Base-by-base conservation (phyloP, 30 jellyfish, hydroid and myxozoan genomes). In the Hydra vulgaris region DNA sequence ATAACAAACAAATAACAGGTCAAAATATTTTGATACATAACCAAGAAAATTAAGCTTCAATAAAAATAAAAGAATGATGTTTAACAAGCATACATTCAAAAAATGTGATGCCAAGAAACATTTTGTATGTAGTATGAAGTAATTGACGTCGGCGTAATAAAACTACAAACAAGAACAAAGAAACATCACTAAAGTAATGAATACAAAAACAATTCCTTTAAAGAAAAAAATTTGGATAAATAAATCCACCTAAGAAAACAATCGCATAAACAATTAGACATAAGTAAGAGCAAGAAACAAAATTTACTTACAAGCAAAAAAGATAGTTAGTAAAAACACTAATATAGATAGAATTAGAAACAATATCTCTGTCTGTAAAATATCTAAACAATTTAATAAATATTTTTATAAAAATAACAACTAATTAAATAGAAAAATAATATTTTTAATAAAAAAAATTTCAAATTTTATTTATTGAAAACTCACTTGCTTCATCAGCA, bases 401-500 rank as follows among this genome's bases (percentile, higher is more conserved):
- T 21, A 0, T 20, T 20, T 8, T 21, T 24, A 20, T 19, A 73
- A 73, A 73, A 21, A 73, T 73, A 8, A 16, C 12, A 17, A 40
- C 5, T 40, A 70, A 70, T 7, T 7, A 21, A 70, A 7, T 70
- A 73, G 21, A 73, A 20, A 8, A 22, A 73, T 73, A 19, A 7
- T 22, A 74, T 24, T 19, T 15, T 23, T 55, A 78, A 19, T 15
- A 20, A 15, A 27, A 78, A 27, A 18, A 78, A 18, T 54, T 79
- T 24, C 84, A 79, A 18, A 18, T 21, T 27, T 7, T 80, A 66
- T 23, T 18, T 19, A 21, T 15, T 17, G 66, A 20, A 7, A 66
- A 15, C 0, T 7, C 76, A 91, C 98, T 74, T 77, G 83, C 88
- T 78, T 91, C 98, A 82, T 91, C 98, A 21, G 98, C 98, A 67